Evolutionary conservation across 2,797 vertebrate genomes (phyloP), one percentile per base, ranked within the genome.

Genomic region (Rallus crepitans): DNA sequence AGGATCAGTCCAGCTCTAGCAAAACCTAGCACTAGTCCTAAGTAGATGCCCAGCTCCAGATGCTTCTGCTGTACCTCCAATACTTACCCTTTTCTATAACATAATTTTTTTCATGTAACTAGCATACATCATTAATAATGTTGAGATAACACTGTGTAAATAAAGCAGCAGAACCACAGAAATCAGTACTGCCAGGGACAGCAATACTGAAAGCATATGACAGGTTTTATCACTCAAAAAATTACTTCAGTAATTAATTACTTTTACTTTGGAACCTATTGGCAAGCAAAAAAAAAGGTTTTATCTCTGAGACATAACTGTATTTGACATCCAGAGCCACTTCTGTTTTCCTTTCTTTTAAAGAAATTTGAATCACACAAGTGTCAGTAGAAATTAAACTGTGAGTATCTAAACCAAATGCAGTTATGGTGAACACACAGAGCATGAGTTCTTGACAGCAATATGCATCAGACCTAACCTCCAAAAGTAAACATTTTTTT

Each of bases 121-220:
- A 31, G 3, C 33, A 59, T 37, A 27, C 11, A 55, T 9, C 10
- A 39, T 28, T 73, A 69, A 31, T 4, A 35, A 53, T 28, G 7
- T 53, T 35, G 24, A 48, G 27, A 20, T 55, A 64, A 33, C 2
- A 14, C 7, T 21, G 7, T 37, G n/a, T 12, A 69, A 69, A 64
- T 45, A 45, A 45, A 45, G 10, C 31, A 11, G 33, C 12, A 86
- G 33, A 82, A 48, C 4, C 15, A n/a, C 23, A 33, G 27, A 72
- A 0, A 0, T 64, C 30, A 57, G 2, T 28, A 48, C 59, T 5
- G 3, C 18, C 65, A 66, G 7, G 33, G 3, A 37, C 27, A 53
- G 25, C 5, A 37, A 18, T 61, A 45, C 8, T 39, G 25, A 40
- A 7, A 1, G 42, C 25, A 14, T 33, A 8, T 25, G 17, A 40